These are phyloP conservation scores for Andricus curvator DNA, from an alignment of 2,888 invertebrate genomes.

Conservation along the genomic window DNA sequence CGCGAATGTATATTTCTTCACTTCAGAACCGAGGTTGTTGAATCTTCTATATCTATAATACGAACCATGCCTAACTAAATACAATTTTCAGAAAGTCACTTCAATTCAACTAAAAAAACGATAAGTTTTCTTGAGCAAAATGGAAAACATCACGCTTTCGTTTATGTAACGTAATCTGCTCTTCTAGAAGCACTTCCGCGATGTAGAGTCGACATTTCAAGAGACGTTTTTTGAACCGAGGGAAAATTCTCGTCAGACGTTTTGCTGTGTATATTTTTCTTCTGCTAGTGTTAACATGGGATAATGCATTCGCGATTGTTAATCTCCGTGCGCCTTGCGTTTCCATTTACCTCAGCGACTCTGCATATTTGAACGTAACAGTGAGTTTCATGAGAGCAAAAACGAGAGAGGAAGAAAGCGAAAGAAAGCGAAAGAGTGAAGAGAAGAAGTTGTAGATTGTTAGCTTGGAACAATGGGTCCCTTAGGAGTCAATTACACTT, in stretches of 20 bases:
- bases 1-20: background rate
- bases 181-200: background rate
- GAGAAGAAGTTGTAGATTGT: conserved; percentile 55
- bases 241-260: background rate
- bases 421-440: conserved; percentile 44
- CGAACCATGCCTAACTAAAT: no score
- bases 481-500: conserved; percentile 58
- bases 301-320: conserved; percentile 34
- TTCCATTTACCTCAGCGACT: conserved; percentile 19
- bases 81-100: no score
- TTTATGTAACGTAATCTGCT: background rate
- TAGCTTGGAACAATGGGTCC: conserved; percentile 56
- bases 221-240: background rate
- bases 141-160: background rate
- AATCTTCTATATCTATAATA: no score
- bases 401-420: conserved; percentile 45
- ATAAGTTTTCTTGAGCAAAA: background rate
- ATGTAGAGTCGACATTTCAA: background rate
- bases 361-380: conserved; percentile 28
- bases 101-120: background rate
- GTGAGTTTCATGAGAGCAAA: conserved; percentile 27
- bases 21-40: background rate
- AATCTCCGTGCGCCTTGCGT: conserved; percentile 7
- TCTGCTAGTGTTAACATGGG: background rate
- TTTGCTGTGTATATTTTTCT: background rate